phyloP scores from a whole-genome alignment of 1,140 invertebrate species.

The Ladona fulva region DNA sequence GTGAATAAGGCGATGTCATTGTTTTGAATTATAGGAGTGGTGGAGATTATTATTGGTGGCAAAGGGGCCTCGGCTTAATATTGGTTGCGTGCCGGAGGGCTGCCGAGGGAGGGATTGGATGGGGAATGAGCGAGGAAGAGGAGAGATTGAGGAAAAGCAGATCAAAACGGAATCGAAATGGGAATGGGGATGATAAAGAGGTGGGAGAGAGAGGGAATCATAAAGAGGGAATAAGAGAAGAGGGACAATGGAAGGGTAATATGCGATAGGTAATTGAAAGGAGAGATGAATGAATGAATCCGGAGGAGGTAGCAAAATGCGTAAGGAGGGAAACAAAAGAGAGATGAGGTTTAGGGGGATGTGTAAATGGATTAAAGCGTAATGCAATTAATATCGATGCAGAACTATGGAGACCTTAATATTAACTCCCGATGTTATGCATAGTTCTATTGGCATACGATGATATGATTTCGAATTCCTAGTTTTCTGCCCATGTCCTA shows the following conservation, averaged over 20 bases:
- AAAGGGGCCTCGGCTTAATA: background rate
- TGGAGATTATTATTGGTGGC: constrained; percentile 4
- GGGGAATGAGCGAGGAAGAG: too few relatives aligned
- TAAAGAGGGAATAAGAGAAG: background rate
- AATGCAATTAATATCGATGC: too few relatives aligned
- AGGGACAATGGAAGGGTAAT: background rate
- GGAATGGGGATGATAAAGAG: background rate
- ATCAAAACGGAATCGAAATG: too few relatives aligned
- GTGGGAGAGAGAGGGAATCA: background rate
- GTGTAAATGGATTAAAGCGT: too few relatives aligned
- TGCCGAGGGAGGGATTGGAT: background rate
- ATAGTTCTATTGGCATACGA: too few relatives aligned
- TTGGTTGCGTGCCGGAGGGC: background rate
- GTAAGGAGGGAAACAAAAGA: background rate
- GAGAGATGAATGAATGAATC: background rate
- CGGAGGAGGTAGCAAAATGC: background rate
- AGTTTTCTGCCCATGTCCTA: too few relatives aligned
- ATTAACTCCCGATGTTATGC: too few relatives aligned
- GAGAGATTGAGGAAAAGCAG: too few relatives aligned
- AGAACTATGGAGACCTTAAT: too few relatives aligned
- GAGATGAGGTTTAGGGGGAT: background rate
- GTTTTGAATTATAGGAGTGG: background rate
- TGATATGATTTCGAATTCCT: too few relatives aligned
- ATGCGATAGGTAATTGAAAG: background rate
- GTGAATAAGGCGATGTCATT: background rate